Evolutionary conservation across 2,113 vertebrate species (phyloP).

Genomic region (Kryptolebias marmoratus): DNA sequence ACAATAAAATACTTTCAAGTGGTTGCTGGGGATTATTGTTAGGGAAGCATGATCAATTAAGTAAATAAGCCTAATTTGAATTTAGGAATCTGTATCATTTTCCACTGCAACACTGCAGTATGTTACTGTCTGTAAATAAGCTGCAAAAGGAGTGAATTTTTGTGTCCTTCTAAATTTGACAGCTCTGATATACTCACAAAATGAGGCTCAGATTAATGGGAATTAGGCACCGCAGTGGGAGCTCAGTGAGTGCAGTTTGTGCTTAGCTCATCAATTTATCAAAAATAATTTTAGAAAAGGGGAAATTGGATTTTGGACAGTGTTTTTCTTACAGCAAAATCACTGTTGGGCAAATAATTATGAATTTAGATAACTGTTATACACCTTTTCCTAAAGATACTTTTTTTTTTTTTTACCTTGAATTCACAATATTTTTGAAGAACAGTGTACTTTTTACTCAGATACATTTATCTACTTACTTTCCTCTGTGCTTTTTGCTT

Average conservation of each 20-base stretch:
- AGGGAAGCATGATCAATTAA: neutral
- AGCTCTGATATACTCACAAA: neutral
- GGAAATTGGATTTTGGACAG: neutral
- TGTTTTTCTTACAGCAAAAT: neutral
- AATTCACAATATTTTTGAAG: too few species aligned
- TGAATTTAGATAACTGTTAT: neutral
- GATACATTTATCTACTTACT: too few species aligned
- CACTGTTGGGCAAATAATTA: neutral
- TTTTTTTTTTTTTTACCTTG: too few species aligned
- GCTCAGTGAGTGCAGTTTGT: too few species aligned
- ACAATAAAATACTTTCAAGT: slow-evolving; percentile 2
- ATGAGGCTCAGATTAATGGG: neutral
- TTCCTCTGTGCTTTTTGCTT: too few species aligned
- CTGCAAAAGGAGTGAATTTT: neutral
- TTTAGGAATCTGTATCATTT: neutral
- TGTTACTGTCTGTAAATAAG: neutral
- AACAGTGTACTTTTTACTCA: too few species aligned
- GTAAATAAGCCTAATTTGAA: neutral
- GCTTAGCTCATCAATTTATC: slow-evolving; percentile 4
- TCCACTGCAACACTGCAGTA: neutral
- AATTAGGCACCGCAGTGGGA: neutral
- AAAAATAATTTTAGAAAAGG: neutral
- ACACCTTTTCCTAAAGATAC: too few species aligned
- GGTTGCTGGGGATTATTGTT: slow-evolving; percentile 1
- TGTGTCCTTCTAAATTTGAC: neutral